Conservation (phyloP, 1,140 invertebrate species). For the Charaxes varanes region DNA sequence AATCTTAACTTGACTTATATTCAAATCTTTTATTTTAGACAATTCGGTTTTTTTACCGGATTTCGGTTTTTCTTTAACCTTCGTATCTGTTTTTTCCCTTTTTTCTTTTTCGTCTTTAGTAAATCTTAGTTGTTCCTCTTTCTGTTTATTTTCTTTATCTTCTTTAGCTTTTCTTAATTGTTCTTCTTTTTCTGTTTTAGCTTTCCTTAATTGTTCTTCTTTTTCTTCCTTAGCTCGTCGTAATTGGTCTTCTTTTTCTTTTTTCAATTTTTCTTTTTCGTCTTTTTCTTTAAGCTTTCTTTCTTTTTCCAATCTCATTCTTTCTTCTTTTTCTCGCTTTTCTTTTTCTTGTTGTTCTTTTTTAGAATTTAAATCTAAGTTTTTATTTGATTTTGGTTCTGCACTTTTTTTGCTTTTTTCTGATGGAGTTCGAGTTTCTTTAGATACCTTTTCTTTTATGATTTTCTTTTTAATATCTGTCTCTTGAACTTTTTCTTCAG, state of each 20-base stretch:
- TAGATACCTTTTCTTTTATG: neutral
- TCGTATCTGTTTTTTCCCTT: too few species aligned
- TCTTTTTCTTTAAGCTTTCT: slow-evolving; percentile 16
- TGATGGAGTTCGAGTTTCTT: neutral
- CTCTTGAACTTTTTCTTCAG: slow-evolving; percentile 13
- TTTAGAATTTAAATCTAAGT: neutral
- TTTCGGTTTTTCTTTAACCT: slow-evolving; percentile 12
- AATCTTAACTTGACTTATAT: slow-evolving; percentile 29
- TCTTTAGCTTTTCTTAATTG: slow-evolving; percentile 10
- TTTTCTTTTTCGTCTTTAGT: too few species aligned
- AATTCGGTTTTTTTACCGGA: slow-evolving; percentile 15
- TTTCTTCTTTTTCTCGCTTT: slow-evolving; percentile 11
- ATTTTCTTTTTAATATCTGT: neutral
- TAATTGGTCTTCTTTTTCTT: slow-evolving; percentile 17
- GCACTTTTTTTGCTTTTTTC: slow-evolving; percentile 5
- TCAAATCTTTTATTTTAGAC: slow-evolving; percentile 24
- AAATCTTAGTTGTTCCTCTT: too few species aligned
- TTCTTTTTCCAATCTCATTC: slow-evolving; percentile 8
- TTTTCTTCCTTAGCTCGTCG: slow-evolving; percentile 16
- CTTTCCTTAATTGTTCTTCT: too few species aligned
- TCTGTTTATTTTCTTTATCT: too few species aligned
- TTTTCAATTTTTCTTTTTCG: slow-evolving; percentile 13
- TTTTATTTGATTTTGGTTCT: too few species aligned
- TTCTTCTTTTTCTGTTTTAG: slow-evolving; percentile 9
- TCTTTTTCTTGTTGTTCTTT: slow-evolving; percentile 14